These are phyloP conservation scores for Neodontobutis hainanensis DNA, from an alignment of 2,113 vertebrate species.

Conservation along the genomic window DNA sequence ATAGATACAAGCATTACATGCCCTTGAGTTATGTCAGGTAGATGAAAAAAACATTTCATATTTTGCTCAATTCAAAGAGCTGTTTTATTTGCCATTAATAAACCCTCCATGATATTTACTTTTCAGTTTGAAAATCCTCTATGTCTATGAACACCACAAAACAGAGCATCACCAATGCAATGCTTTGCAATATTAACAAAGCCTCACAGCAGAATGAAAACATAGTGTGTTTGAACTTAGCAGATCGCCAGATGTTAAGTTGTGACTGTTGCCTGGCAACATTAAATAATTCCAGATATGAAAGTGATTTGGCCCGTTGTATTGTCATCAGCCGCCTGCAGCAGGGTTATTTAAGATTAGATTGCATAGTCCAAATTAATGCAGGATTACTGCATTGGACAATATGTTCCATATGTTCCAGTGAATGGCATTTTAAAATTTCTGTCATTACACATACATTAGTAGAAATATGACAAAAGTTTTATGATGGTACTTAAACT, in stretches of 20 bases:
- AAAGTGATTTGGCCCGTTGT: conserved; percentile 20
- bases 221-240: conserved; percentile 18
- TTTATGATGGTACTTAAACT: not conserved
- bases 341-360: conserved; percentile 17
- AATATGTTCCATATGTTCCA: not conserved
- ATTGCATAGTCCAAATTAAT: conserved; percentile 11
- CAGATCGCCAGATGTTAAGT: conserved; percentile 21
- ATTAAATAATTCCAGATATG: conserved; percentile 21
- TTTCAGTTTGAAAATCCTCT: conserved; percentile 2
- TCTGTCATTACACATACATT: not conserved
- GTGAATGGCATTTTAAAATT: not conserved
- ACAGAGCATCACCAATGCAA: not conserved
- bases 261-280: conserved; percentile 46
- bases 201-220: conserved; percentile 23
- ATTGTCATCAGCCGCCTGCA: not conserved
- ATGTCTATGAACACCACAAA: not conserved
- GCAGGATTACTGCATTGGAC: not conserved
- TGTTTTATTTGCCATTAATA: not conserved
- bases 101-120: conserved; percentile 1
- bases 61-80: conserved; percentile 9
- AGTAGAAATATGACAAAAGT: not conserved
- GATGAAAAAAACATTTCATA: conserved; percentile 19
- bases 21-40: conserved; percentile 8
- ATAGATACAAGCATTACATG: conserved; percentile 8
- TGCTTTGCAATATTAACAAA: conserved; percentile 18